phyloP scores from a whole-genome alignment of 2,888 invertebrate species.

The Muschampia plurimacula region DNA sequence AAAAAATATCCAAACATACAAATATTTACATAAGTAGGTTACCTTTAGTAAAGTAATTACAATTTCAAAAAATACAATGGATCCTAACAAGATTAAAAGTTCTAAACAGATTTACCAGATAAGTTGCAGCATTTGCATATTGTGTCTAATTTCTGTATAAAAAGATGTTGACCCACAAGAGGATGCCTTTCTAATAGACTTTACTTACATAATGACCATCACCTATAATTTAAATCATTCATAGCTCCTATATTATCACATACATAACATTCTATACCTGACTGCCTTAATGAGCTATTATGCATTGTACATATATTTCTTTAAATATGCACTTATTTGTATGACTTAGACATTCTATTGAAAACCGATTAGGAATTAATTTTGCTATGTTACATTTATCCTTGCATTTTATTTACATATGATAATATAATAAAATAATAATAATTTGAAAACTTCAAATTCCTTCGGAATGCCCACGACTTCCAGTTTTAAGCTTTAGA shows the following conservation, averaged over 20 bases:
- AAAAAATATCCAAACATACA: too few species aligned
- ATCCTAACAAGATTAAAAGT: not conserved
- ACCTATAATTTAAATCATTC: slow-evolving; percentile 41
- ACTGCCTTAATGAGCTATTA: slow-evolving; percentile 28
- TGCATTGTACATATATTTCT: slow-evolving; percentile 12
- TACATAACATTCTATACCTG: slow-evolving; percentile 32
- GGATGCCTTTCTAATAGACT: slow-evolving; percentile 58
- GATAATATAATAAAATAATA: too few species aligned
- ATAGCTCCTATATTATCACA: slow-evolving; percentile 27
- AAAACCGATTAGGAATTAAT: not conserved
- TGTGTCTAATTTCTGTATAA: slow-evolving; percentile 35
- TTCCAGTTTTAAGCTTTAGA: too few species aligned
- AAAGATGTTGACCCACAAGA: slow-evolving; percentile 48
- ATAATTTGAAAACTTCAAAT: too few species aligned
- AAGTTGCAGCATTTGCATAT: slow-evolving; percentile 13
- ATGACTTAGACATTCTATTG: slow-evolving; percentile 14
- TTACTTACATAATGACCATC: slow-evolving; percentile 54
- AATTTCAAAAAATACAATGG: too few species aligned
- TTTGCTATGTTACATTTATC: not conserved
- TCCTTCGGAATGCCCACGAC: too few species aligned
- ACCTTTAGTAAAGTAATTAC: too few species aligned
- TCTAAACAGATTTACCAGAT: not conserved
- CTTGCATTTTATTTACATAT: not conserved
- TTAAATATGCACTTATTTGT: slow-evolving; percentile 8
- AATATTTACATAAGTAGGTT: too few species aligned